These are phyloP conservation scores for Tubulanus polymorphus DNA, from an alignment of 2,888 invertebrate species.

Conservation along the genomic window DNA sequence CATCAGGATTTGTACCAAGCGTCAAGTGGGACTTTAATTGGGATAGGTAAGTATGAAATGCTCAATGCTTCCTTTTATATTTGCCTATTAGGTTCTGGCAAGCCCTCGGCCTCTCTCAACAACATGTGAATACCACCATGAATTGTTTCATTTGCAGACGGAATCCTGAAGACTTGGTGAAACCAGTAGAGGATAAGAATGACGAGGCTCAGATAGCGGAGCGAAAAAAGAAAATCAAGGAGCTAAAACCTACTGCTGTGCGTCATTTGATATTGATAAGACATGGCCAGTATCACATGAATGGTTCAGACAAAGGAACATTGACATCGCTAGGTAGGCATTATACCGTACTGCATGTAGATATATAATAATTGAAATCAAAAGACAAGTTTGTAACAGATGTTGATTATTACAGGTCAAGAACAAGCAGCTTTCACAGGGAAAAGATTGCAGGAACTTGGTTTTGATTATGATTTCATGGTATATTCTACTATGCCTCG, in stretches of 20 bases:
- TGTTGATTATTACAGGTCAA: conserved; percentile 60
- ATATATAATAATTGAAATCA: no score
- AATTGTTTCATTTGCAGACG: conserved; percentile 58
- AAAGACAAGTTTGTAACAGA: no score
- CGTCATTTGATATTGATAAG: conserved; percentile 86
- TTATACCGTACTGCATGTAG: no score
- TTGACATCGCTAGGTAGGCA: conserved; percentile 74
- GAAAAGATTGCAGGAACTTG: conserved; percentile 67
- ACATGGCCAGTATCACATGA: conserved; percentile 88
- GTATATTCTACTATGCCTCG: conserved; percentile 88
- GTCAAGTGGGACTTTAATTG: conserved; percentile 82
- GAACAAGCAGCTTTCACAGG: conserved; percentile 85
- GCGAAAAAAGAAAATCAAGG: conserved; percentile 50
- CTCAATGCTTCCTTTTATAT: background rate
- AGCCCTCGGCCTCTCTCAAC: background rate
- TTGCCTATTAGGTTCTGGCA: background rate
- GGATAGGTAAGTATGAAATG: conserved; percentile 65
- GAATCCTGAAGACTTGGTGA: conserved; percentile 68
- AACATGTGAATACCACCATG: background rate
- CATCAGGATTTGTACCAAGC: conserved; percentile 55
- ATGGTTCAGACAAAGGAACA: conserved; percentile 66
- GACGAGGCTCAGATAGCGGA: conserved; percentile 20
- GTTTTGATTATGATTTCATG: conserved; percentile 74
- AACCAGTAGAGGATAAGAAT: conserved; percentile 56
- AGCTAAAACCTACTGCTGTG: conserved; percentile 57